Evolutionary conservation across 2,888 invertebrate species (phyloP), one percentile per base, ranked within the genome.

Genomic region (Ischnura elegans): DNA sequence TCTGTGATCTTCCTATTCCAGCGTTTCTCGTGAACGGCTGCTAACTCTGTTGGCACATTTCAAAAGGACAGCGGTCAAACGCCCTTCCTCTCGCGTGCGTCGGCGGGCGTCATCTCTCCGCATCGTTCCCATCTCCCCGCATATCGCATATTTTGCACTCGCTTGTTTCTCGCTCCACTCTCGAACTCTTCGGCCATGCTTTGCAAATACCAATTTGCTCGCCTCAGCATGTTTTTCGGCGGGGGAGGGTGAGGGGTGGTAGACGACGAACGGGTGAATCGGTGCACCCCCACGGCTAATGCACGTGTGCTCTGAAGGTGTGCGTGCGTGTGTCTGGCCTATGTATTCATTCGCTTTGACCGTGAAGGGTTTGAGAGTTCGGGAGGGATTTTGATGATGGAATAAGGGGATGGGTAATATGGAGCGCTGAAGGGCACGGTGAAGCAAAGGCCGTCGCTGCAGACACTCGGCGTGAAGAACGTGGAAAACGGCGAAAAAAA

Each of bases 171-270:
- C 76, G 36, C 36, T 76, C 76, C 76, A 76, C 76, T 76, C 76
- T 76, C 76, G 76, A 76, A 76, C 76, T 76, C 76, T 76, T 76
- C 76, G 76, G 76, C 36, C n/a, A 10, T 36, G 76, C 76, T 76
- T 76, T 36, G 76, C 76, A 76, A 76, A 76, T 76, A 76, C 76
- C 76, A 76, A 76, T 76, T 76, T 76, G 76, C 76, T 76, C 76
- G 76, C 76, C 36, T 36, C 36, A 76, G 76, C 36, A 13, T 36
- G 76, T 76, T 76, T 76, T 76, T 76, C 76, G 76, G 76, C 36
- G 76, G 16, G 25, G 51, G 13, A 47, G 51, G 51, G 2, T 1
- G 13, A 36, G 76, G 36, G 76, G 25, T 5, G 1, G 76, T 3
- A 76, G 36, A n/a, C 13, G 76, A 36, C 36, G 36, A 10, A 8